Evolutionary conservation across 2,797 vertebrate genomes (phyloP).

Genomic region (Ctenopoma kingsleyae): DNA sequence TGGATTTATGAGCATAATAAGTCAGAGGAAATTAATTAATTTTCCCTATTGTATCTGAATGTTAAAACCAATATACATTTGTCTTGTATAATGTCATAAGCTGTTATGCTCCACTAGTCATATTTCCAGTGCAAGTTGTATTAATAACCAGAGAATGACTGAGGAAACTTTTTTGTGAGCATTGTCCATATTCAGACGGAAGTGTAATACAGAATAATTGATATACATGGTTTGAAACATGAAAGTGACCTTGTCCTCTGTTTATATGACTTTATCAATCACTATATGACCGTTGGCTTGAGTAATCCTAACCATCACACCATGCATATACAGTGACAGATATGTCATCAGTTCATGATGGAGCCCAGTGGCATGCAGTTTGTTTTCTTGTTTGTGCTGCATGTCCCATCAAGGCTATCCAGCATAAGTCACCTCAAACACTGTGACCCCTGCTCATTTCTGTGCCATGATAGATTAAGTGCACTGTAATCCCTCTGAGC

Average conservation of each 20-base stretch:
- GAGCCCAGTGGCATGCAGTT: conserved; percentile 52
- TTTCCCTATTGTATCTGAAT: conserved; percentile 42
- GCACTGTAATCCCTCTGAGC: conserved; percentile 79
- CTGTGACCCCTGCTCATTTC: conserved; percentile 84
- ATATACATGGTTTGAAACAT: conserved; percentile 13
- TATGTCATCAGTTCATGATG: conserved; percentile 64
- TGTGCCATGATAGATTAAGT: conserved; percentile 79
- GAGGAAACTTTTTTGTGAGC: neutral
- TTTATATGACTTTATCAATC: conserved; percentile 27
- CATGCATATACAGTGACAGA: conserved; percentile 48
- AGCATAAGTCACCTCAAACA: conserved; percentile 78
- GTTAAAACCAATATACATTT: conserved; percentile 40
- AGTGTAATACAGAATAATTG: conserved; percentile 7
- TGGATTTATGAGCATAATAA: conserved; percentile 64
- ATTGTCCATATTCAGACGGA: neutral
- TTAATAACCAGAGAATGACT: conserved; percentile 3
- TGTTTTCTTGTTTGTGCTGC: conserved; percentile 76
- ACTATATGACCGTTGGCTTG: conserved; percentile 28
- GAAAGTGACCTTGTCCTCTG: conserved; percentile 22
- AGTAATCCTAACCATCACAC: conserved; percentile 34
- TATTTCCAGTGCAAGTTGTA: conserved; percentile 3
- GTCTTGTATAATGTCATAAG: conserved; percentile 21
- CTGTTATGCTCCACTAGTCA: neutral
- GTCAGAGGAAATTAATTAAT: conserved; percentile 67
- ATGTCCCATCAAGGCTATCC: conserved; percentile 75